Evolutionary conservation across 2,888 invertebrate species (phyloP).

Genomic region (Andrena fulva): DNA sequence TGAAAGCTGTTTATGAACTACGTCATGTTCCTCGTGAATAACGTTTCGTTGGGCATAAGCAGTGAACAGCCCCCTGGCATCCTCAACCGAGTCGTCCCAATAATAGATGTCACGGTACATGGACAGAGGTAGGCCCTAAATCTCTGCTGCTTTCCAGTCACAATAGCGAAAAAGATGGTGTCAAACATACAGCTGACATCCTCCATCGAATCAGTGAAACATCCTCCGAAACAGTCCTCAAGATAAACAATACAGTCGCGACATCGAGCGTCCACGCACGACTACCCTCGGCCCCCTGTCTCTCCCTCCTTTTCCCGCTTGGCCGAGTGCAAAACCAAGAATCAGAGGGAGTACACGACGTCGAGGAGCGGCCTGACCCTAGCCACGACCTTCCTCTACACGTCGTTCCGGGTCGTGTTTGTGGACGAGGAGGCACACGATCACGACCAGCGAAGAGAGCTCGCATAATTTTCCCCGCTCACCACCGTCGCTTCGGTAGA

Average conservation of each 20-base stretch:
- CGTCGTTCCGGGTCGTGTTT: slow-evolving; percentile 44
- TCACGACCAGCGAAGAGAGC: slow-evolving; percentile 38
- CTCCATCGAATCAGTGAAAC: background rate
- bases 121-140: background rate
- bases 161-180: background rate
- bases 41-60: no score
- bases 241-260: slow-evolving; percentile 35
- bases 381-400: slow-evolving; percentile 47
- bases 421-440: slow-evolving; percentile 36
- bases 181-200: background rate
- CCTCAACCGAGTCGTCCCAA: no score
- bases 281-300: slow-evolving; percentile 27
- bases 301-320: slow-evolving; percentile 59
- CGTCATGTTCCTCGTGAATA: no score
- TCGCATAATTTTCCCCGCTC: slow-evolving; percentile 61
- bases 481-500: slow-evolving; percentile 40
- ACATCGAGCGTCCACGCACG: slow-evolving; percentile 9
- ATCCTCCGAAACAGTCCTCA: background rate
- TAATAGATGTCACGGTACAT: slow-evolving; percentile 15
- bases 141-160: background rate
- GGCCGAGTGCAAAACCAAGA: slow-evolving; percentile 62
- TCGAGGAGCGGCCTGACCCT: slow-evolving; percentile 30
- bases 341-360: slow-evolving; percentile 51
- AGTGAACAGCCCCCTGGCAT: no score
- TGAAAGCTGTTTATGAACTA: no score